Percentiles rank a stretch among this genome's conserved stretches.
Conservation (phyloP, 2,797 vertebrate species). For the Aselliscus stoliczkanus region DNA sequence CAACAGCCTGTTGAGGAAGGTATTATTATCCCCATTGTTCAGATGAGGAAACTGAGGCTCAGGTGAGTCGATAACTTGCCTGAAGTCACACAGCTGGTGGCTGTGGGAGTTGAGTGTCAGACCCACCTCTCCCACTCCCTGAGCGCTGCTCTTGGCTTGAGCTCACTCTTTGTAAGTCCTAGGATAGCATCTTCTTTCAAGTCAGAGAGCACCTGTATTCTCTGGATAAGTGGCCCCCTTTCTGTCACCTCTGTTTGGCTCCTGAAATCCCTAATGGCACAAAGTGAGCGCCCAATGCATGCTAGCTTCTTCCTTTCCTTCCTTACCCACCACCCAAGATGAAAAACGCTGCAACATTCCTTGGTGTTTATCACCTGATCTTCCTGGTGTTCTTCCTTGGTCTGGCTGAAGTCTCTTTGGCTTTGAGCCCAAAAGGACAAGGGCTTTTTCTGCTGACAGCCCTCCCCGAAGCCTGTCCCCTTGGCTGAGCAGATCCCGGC, state of each 20-base stretch:
- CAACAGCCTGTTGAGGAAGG: not conserved
- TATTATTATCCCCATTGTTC: not conserved
- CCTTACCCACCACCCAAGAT: not conserved
- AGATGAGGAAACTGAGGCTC: not conserved
- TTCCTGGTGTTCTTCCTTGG: not conserved
- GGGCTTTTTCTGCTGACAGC: not conserved
- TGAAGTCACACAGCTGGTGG: not conserved
- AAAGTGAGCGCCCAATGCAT: not conserved
- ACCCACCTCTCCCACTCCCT: accelerated
- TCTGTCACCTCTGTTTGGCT: not conserved
- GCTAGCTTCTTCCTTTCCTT: not conserved
- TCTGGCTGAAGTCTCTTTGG: not conserved
- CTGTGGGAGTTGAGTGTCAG: not conserved
- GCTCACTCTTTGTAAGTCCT: not conserved
- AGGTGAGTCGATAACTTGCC: not conserved
- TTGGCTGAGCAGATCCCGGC: not conserved
- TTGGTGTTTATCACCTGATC: not conserved
- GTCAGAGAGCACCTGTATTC: not conserved
- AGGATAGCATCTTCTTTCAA: not conserved
- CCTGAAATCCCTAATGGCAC: not conserved
- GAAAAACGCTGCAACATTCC: not conserved
- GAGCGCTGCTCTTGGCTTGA: not conserved
- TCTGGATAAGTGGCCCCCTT: too few relatives aligned
- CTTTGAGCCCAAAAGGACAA: not conserved
- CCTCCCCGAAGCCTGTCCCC: not conserved